Base-by-base conservation (phyloP, 2,888 invertebrate genomes). In the Baccha elongata region DNA sequence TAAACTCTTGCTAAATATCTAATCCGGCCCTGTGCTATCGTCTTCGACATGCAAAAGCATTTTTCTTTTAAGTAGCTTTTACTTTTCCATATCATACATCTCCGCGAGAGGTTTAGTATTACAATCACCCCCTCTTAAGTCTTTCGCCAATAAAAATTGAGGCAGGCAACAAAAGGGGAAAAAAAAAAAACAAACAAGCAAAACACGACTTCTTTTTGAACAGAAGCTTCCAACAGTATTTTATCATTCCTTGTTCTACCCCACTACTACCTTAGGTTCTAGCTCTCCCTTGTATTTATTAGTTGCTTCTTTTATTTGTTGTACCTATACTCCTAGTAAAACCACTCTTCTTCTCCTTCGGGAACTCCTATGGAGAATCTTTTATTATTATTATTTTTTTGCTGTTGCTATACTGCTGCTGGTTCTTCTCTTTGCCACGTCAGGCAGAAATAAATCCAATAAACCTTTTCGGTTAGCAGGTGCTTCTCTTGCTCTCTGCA, bases 401-500 rank as follows among this genome's bases (percentile, higher is more conserved):
- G 8, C 11, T 26, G 13, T 21, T 4, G 23, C n/a, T 62, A n/a
- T 48, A 53, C 15, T 58, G 58, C 15, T 37, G 15, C 37, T 55
- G 19, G 19, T 37, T 58, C 8, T 15, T n/a, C 13, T 32, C 40
- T 23, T 17, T 29, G 29, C 46, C n/a, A 62, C 64, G 48, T 50
- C 44, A 71, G 35, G 64, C 65, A 37, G 71, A 53, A 73, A 83
- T 78, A 78, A 83, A 83, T 83, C 83, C 67, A 83, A 83, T 83
- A 83, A 83, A 83, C 83, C 78, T 83, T 83, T 83, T 62, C 53
- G 83, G 83, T 78, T 78, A 83, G 78, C 78, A 83, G 83, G 83
- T 83, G 83, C 83, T 83, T 78, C 62, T 68, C 23, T 55, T 10
- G 55, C 68, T 68, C 19, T 67, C 52, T 8, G 15, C 19, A 65